Base-by-base conservation (phyloP, 23 tunicate genomes). In the Trididemnum clinides region DNA sequence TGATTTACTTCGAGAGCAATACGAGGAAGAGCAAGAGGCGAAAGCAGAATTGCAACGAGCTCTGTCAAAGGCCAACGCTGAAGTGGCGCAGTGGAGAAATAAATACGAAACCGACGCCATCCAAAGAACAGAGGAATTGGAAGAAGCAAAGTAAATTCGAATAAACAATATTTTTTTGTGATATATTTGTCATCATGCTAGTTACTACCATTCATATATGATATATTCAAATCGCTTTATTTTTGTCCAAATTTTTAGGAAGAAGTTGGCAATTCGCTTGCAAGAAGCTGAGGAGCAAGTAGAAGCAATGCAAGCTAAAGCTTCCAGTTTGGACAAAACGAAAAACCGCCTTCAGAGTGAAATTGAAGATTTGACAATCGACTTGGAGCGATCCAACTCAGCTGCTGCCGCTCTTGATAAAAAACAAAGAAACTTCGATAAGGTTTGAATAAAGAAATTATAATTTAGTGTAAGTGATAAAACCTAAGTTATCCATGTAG, bases 61-160 rank as follows among this genome's bases (percentile, higher is more conserved):
- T n/a, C 69, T 92, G 26, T 88, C 92, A 28, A 92, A 92, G 69
- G 91, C 97, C 18, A 89, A 92, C 33, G 97, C 92, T 31, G 97
- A 92, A 78, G 92, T 92, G 26, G 92, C 91, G 29, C 97, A 92
- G 39, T 92, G 97, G 97, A 74, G 89, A 57, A 89, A 89, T 82
- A 92, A 92, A 84, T 92, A 92, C 75, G 97, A 92, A 64, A 92
- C 97, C 0, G 97, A 92, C 71, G 97, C 97, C 6, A 92, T 92
- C 57, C 97, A 92, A 71, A 78, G 91, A 83, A 92, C 97, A 12
- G 97, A 92, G 80, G 91, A 87, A 71, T 79, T 87, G 35, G 91
- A 87, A 34, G 91, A 87, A 69, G 91, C 91, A 50, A 87, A 87
- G 91, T 87, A 87, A 63, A n/a, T n/a, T n/a, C n/a, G n/a, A n/a